phyloP scores from a whole-genome alignment of 1,140 invertebrate species.

The Radopholus similis region DNA sequence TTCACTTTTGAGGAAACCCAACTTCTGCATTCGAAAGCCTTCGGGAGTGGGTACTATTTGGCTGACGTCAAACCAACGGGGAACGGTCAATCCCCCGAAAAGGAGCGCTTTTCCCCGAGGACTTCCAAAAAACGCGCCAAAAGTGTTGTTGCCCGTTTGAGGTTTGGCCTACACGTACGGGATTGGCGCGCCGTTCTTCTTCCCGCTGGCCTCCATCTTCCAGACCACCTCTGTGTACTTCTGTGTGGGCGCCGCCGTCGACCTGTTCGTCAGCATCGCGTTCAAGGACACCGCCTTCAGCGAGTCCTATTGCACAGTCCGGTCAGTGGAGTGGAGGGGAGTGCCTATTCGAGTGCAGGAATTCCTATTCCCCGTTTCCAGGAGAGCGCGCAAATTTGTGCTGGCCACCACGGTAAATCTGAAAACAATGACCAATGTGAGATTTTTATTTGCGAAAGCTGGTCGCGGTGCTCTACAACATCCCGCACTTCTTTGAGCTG shows the following conservation, averaged over 20 bases:
- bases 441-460: no score
- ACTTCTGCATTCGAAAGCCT: no score
- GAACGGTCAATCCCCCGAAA: not conserved
- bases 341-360: not conserved
- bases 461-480: slow-evolving; percentile 53
- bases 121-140: not conserved
- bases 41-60: no score
- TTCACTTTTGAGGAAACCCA: no score
- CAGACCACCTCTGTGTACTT: slow-evolving; percentile 60
- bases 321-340: slow-evolving; percentile 30
- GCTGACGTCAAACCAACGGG: no score
- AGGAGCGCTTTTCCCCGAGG: not conserved
- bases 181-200: slow-evolving; percentile 51
- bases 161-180: slow-evolving; percentile 51
- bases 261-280: slow-evolving; percentile 57
- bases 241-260: slow-evolving; percentile 57
- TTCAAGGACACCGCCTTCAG: slow-evolving; percentile 43
- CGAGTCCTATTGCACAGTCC: slow-evolving; percentile 51
- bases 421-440: no score
- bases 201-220: slow-evolving; percentile 58
- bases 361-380: slow-evolving; percentile 20
- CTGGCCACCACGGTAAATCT: slow-evolving; percentile 37
- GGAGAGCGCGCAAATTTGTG: slow-evolving; percentile 52
- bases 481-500: slow-evolving; percentile 57
- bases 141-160: slow-evolving; percentile 6